Percentiles rank a stretch among this genome's conserved stretches.
Conservation (phyloP, 2,797 vertebrate species). For the Limosa lapponica region DNA sequence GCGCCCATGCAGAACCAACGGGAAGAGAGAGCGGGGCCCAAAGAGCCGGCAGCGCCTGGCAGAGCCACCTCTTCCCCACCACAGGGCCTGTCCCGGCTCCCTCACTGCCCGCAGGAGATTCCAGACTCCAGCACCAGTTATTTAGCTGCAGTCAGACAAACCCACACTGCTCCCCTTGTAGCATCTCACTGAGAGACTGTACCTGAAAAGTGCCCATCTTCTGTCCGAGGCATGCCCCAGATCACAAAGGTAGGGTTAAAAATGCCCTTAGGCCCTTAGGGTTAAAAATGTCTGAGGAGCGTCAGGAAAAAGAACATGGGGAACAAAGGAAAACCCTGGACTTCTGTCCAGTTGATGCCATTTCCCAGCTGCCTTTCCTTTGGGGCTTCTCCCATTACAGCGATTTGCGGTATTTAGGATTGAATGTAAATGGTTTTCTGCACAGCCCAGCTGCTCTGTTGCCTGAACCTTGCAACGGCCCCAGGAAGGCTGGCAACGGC, state of each 20-base stretch:
- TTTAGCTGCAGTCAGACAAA: not conserved
- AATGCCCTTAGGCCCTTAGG: too few species aligned
- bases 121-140: not conserved
- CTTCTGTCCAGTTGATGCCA: not conserved
- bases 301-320: not conserved
- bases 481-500: not conserved
- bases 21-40: not conserved
- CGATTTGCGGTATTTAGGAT: not conserved
- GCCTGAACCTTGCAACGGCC: not conserved
- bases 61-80: not conserved
- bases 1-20: rapidly evolving
- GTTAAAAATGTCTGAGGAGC: rapidly evolving
- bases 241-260: not conserved
- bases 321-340: not conserved
- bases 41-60: not conserved
- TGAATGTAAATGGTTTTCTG: not conserved
- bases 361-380: not conserved
- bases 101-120: not conserved
- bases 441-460: not conserved
- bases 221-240: not conserved
- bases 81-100: not conserved
- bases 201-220: not conserved
- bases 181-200: not conserved
- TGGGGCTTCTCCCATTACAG: not conserved
- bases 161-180: not conserved